phyloP scores from a whole-genome alignment of 2,113 vertebrate species.

The Synodontis membranacea region DNA sequence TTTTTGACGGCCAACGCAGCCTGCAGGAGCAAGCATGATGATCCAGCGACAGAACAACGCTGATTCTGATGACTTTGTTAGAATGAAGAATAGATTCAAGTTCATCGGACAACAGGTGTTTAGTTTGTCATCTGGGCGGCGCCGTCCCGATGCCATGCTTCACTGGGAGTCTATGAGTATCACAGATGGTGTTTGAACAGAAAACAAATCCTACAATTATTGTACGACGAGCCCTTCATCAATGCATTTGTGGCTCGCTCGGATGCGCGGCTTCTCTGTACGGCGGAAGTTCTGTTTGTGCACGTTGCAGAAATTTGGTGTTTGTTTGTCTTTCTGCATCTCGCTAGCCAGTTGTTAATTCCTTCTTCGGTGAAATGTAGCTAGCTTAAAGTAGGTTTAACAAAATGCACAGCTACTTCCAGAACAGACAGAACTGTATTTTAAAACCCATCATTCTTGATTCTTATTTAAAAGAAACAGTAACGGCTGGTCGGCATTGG shows the following conservation, averaged over 20 bases:
- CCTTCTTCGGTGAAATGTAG: neutral
- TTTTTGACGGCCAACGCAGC: neutral
- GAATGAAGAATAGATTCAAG: neutral
- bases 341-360: neutral
- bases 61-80: neutral
- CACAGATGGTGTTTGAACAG: neutral
- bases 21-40: neutral
- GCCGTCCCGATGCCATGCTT: neutral
- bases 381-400: neutral
- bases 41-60: neutral
- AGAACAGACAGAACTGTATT: neutral
- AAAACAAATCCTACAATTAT: neutral
- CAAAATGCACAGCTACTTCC: neutral
- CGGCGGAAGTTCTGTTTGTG: neutral
- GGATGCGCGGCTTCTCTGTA: neutral
- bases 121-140: neutral
- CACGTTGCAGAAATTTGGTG: neutral
- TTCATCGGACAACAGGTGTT: neutral
- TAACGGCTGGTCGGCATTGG: neutral
- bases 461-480: neutral
- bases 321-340: neutral
- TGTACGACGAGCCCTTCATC: no score
- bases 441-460: neutral
- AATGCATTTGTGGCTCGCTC: neutral
- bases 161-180: neutral